Base-by-base conservation (phyloP, 2,797 vertebrate species). In the Varecia variegata region DNA sequence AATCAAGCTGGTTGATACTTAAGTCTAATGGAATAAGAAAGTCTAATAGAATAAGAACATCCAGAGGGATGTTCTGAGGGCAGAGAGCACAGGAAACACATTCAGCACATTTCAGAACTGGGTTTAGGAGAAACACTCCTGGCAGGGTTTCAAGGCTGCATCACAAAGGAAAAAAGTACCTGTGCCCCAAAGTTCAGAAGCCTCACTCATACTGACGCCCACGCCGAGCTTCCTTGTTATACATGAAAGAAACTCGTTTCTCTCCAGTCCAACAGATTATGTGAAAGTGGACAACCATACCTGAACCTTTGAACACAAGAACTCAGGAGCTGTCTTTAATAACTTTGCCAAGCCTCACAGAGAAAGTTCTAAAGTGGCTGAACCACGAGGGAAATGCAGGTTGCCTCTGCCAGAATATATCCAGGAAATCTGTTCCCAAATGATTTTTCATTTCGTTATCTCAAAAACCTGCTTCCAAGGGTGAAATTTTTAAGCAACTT, bases 381-480 rank as follows among this genome's bases (percentile, higher is more conserved):
- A 84, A 68, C 35, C 43, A 54, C 74, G 30, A 47, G 77, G 35
- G 23, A 95, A 90, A 83, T 70, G 43, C 23, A 85, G 23, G 5
- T 65, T 94, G n/a, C 18, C 13, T 67, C 27, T 77, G 40, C 45
- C 11, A 67, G 62, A 91, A 45, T 38, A 74, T 35, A 85, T 60
- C 23, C 52, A 70, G 54, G 43, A 68, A 79, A 85, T 73, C 20
- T 67, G 52, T 83, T 90, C 35, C 38, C 27, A 74, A 32, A 40
- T 20, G 35, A 86, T 77, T 95, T 81, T 90, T 50, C 40, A 50
- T 73, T 76, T 60, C 25, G n/a, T 96, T 90, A 47, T 67, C 68
- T 93, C 83, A 81, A 76, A 95, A 88, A 83, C 79, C 68, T 60
- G 27, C 54, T 96, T 93, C 68, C 45, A 71, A 67, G 32, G 10